Base-by-base conservation (phyloP, 1,140 invertebrate species). In the Euwallacea similis region DNA sequence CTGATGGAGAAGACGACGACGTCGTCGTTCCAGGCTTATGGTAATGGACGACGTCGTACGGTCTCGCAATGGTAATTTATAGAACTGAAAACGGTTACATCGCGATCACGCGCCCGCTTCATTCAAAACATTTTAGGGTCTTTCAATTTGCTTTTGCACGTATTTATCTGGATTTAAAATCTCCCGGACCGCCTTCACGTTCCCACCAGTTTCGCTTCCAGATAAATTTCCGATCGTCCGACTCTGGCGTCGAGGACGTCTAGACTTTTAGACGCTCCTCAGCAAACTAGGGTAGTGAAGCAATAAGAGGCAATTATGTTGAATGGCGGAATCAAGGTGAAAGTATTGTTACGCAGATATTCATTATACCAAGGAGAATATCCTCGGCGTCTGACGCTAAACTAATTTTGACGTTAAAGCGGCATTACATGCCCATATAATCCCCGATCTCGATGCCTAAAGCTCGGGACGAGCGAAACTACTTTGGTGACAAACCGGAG, bases 1-100 rank as follows among this genome's bases (percentile, higher is more conserved):
- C 55, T 16, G 6, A 11, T 41, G 21, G 21, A 33, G 21, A 33
- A 33, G 58, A n/a, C 33, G 21, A 42, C 21, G 58, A 21, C 42
- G 42, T 63, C 53, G 67, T 59, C 54, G 42, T 53, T 73, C 63
- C 72, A 44, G 72, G 63, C 72, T 71, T 74, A 74, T 74, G 73
- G 73, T 74, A 74, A 74, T 74, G 69, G 69, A 71, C 68, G 68
- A 46, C 55, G 59, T 16, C 66, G 71, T 69, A 69, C 42, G 58
- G 71, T 65, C 71, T 73, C 71, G 71, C 55, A 64, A 73, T 73
- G 66, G 66, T 68, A 73, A 73, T 69, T 68, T 68, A 64, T 73
- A 68, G 59, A 58, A 65, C 47, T 68, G 66, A 43, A 42, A 54
- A 64, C 62, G 33, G 65, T 66, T 66, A 46, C 55, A 50, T 60